Evolutionary conservation across 2,888 invertebrate genomes (phyloP).

Genomic region (Sinohyriopsis cumingii): DNA sequence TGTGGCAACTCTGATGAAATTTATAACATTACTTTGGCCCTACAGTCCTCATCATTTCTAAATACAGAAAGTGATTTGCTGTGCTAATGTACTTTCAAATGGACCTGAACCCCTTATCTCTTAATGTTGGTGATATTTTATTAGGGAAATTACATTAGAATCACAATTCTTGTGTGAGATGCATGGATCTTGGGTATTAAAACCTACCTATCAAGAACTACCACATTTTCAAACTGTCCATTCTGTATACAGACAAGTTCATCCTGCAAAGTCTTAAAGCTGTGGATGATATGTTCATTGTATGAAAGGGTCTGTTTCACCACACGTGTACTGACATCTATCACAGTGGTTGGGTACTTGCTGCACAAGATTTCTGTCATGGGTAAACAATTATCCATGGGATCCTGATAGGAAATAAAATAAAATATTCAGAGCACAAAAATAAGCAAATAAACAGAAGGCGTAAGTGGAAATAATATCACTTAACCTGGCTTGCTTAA

Average conservation of each 20-base stretch:
- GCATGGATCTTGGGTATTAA: not conserved
- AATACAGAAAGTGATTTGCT: too few species aligned
- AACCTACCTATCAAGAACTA: slow-evolving; percentile 43
- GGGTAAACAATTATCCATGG: slow-evolving; percentile 36
- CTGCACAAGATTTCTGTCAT: slow-evolving; percentile 56
- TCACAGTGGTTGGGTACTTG: slow-evolving; percentile 61
- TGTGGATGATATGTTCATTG: slow-evolving; percentile 47
- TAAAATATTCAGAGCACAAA: not conserved
- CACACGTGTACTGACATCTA: slow-evolving; percentile 56
- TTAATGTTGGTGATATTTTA: too few species aligned
- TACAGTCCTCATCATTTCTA: too few species aligned
- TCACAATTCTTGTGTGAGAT: too few species aligned
- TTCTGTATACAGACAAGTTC: slow-evolving; percentile 61
- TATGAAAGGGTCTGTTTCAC: slow-evolving; percentile 58
- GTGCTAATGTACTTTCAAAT: too few species aligned
- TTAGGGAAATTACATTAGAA: too few species aligned
- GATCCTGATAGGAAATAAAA: slow-evolving; percentile 1
- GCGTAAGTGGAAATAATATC: too few species aligned
- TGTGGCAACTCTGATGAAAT: too few species aligned
- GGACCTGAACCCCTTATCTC: too few species aligned
- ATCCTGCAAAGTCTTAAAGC: slow-evolving; percentile 51
- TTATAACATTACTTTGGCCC: too few species aligned
- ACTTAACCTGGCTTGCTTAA: too few species aligned
- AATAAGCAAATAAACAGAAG: too few species aligned
- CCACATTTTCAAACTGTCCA: slow-evolving; percentile 42